Evolutionary conservation across 2,888 invertebrate species (phyloP).

Genomic region (Eucriotettix oculatus): DNA sequence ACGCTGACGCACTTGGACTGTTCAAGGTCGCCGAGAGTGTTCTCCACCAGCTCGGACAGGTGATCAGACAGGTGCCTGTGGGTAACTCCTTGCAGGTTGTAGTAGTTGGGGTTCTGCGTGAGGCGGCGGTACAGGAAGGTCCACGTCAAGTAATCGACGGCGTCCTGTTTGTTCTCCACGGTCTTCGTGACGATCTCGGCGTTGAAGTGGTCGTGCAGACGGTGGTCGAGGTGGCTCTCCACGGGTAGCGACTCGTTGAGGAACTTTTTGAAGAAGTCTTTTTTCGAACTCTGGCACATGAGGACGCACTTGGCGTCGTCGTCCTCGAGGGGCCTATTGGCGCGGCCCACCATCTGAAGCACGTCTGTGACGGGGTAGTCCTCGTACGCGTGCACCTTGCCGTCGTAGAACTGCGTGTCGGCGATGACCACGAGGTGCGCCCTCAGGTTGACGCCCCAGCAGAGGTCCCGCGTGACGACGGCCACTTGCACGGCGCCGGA

Average conservation of each 20-base stretch:
- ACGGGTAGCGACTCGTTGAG: conserved; percentile 92
- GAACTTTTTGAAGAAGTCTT: conserved; percentile 97
- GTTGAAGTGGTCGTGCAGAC: conserved; percentile 97
- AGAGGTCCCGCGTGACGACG: conserved; percentile 80
- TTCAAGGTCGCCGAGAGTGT: conserved; percentile 82
- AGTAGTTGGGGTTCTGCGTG: conserved; percentile 99
- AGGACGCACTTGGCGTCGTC: conserved; percentile 88
- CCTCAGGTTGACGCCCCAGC: conserved; percentile 80
- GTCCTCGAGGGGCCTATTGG: conserved; percentile 83
- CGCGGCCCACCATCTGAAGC: conserved; percentile 93
- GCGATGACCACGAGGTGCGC: conserved; percentile 92
- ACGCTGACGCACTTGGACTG: conserved; percentile 95
- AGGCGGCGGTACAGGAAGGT: conserved; percentile 92
- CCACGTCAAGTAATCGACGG: conserved; percentile 99
- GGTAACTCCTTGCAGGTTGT: conserved; percentile 91
- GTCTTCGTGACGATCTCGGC: conserved; percentile 99
- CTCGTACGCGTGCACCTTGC: conserved; percentile 66
- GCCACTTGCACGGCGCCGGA: conserved; percentile 86
- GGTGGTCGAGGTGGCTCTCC: conserved; percentile 95
- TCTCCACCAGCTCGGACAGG: conserved; percentile 93
- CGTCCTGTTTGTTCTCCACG: conserved; percentile 99
- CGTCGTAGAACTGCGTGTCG: conserved; percentile 87
- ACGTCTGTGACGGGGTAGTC: conserved; percentile 97
- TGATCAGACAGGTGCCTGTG: conserved; percentile 97
- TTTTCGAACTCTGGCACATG: conserved; percentile 94